phyloP scores from a whole-genome alignment of 1,140 invertebrate genomes.

The Phthorimaea operculella region DNA sequence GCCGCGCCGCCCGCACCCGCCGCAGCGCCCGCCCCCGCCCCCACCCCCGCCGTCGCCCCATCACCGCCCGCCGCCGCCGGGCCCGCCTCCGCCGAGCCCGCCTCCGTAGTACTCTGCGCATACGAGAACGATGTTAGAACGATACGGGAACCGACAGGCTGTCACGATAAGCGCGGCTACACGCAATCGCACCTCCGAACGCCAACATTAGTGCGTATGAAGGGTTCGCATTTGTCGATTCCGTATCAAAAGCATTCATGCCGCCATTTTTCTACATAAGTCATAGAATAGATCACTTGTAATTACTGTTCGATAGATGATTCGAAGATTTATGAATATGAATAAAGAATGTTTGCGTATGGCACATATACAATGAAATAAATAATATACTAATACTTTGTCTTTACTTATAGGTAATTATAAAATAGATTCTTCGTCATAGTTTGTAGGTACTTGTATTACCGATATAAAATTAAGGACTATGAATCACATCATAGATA shows the following conservation, averaged over 20 bases:
- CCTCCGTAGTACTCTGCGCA: conserved; percentile 80
- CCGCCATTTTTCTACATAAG: not conserved
- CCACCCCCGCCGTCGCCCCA: conserved; percentile 27
- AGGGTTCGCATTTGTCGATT: not conserved
- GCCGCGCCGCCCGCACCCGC: conserved; percentile 13
- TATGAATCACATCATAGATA: no score
- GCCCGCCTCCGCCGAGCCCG: conserved; percentile 58
- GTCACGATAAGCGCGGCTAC: not conserved
- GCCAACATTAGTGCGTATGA: not conserved
- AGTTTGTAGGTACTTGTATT: no score
- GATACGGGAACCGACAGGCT: not conserved
- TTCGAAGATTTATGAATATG: not conserved
- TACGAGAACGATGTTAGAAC: conserved; percentile 10
- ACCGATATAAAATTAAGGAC: no score
- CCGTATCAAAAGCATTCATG: not conserved
- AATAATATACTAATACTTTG: no score
- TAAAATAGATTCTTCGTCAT: no score
- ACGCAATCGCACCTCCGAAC: not conserved
- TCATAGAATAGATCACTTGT: not conserved
- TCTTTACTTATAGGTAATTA: no score
- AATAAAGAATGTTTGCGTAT: not conserved
- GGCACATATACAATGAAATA: not conserved
- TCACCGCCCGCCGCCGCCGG: conserved; percentile 36
- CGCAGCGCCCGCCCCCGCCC: conserved; percentile 11
- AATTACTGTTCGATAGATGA: no score